Percentiles rank a stretch among this genome's conserved stretches.
phyloP scores from a whole-genome alignment of 2,888 invertebrate species.

The Cryptosula pallasiana region DNA sequence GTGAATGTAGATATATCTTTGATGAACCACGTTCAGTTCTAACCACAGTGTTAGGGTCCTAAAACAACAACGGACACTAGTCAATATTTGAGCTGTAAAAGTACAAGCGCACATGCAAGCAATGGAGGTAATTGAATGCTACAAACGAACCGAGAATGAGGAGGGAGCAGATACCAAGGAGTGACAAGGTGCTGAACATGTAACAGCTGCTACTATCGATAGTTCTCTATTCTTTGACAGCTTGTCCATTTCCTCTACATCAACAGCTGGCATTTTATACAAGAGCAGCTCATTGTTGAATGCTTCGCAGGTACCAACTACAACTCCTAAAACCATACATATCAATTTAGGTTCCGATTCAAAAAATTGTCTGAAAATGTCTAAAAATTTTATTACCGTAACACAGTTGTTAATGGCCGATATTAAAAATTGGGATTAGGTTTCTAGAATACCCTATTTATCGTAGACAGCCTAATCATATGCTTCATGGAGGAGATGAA shows the following conservation, averaged over 20 bases:
- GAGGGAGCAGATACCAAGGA: neutral
- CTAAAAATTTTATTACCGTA: no score
- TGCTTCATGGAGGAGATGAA: no score
- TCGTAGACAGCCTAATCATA: no score
- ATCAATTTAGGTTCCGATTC: neutral
- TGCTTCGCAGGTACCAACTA: neutral
- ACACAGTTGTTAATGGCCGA: no score
- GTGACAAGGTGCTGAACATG: neutral
- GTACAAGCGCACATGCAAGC: no score
- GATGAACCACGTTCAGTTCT: neutral
- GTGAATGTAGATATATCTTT: neutral
- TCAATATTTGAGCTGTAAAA: neutral
- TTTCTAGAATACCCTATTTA: no score
- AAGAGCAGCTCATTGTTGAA: neutral
- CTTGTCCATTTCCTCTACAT: neutral
- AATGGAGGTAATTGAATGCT: neutral
- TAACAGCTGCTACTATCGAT: neutral
- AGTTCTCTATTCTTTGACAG: constrained; percentile 14
- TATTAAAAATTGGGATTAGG: no score
- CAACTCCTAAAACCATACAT: neutral
- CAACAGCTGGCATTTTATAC: neutral
- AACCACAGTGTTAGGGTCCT: neutral
- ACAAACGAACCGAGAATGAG: neutral
- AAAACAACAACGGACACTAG: neutral
- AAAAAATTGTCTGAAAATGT: no score